phyloP scores from a whole-genome alignment of 2,888 invertebrate species.

The Stictocephala bisonia region DNA sequence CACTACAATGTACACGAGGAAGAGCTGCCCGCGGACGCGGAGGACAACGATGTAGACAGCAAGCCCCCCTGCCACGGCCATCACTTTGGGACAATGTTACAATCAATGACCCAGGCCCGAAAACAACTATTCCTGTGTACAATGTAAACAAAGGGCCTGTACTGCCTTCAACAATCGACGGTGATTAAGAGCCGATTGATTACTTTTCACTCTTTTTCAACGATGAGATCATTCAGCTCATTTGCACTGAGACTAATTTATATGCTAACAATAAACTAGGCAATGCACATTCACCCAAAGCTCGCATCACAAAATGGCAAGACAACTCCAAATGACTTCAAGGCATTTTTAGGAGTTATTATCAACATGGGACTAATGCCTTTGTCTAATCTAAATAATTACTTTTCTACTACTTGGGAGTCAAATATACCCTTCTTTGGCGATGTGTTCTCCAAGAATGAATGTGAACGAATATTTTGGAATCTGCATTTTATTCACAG shows the following conservation, averaged over 20 bases:
- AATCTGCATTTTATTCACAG: neutral
- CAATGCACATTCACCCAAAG: neutral
- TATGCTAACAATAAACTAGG: neutral
- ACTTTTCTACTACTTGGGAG: neutral
- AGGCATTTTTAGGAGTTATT: neutral
- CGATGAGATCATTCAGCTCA: neutral
- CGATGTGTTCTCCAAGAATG: neutral
- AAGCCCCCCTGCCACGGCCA: too few relatives aligned
- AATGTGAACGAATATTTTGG: neutral
- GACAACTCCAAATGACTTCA: neutral
- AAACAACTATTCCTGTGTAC: neutral
- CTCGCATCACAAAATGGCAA: neutral
- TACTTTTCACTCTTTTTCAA: conserved; percentile 18
- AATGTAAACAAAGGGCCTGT: conserved; percentile 15
- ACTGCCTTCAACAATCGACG: neutral
- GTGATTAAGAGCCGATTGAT: conserved; percentile 1
- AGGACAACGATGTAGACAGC: too few relatives aligned
- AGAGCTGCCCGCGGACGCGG: too few relatives aligned
- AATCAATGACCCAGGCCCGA: conserved; percentile 22
- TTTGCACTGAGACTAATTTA: conserved; percentile 5
- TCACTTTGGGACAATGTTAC: too few relatives aligned
- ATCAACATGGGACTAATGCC: conserved; percentile 7
- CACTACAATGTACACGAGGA: too few relatives aligned
- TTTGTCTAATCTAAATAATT: neutral
- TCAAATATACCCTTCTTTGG: neutral